Conservation (phyloP, 2,888 invertebrate genomes). For the Orchesellides sinensis region DNA sequence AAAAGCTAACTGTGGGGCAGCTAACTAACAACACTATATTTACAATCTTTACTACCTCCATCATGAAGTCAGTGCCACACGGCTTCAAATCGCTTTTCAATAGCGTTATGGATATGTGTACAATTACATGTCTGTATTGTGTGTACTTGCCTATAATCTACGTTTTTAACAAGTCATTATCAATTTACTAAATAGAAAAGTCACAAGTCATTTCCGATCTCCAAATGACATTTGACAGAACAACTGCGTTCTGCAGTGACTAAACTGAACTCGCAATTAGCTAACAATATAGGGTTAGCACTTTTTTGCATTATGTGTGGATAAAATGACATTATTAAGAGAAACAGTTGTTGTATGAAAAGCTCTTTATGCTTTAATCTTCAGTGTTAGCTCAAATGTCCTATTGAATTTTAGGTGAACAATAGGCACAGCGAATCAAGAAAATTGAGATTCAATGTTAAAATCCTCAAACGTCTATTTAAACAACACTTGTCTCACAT, state of each 20-base stretch:
- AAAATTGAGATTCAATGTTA: constrained; percentile 11
- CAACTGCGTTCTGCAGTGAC: not conserved
- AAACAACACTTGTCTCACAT: not conserved
- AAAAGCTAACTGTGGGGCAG: too few relatives aligned
- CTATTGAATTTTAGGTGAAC: constrained; percentile 5
- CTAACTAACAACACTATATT: too few relatives aligned
- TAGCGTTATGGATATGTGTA: too few relatives aligned
- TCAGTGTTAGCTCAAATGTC: constrained; percentile 9
- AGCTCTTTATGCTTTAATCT: not conserved
- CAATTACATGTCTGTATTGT: too few relatives aligned
- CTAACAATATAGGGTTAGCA: not conserved
- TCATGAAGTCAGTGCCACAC: too few relatives aligned
- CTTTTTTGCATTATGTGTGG: too few relatives aligned
- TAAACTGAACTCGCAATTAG: not conserved
- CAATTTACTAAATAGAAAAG: not conserved
- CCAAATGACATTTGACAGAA: not conserved
- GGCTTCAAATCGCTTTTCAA: too few relatives aligned
- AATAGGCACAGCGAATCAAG: constrained; percentile 10
- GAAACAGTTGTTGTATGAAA: not conserved
- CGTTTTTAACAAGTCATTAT: too few relatives aligned
- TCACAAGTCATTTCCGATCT: not conserved
- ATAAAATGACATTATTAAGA: too few relatives aligned
- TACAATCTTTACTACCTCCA: too few relatives aligned
- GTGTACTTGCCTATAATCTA: too few relatives aligned
- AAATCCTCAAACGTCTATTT: not conserved